Percentiles rank a stretch among this genome's conserved stretches.
Conservation (phyloP, 2,888 invertebrate species). For the Drosophila niveifrons region DNA sequence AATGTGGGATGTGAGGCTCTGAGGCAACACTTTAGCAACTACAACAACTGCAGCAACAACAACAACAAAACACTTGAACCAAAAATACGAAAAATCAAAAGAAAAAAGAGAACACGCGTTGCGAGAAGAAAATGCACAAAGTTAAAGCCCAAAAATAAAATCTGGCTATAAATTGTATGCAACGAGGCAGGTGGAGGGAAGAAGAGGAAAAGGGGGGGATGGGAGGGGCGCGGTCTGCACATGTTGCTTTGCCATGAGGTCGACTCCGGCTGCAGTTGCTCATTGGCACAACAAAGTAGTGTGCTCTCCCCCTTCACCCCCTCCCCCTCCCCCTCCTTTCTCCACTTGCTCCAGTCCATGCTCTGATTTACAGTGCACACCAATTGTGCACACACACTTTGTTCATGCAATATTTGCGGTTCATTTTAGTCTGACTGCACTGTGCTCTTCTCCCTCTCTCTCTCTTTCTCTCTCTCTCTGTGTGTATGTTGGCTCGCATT, state of each 20-base stretch:
- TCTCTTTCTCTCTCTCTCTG: neutral
- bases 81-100: slow-evolving; percentile 58
- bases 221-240: slow-evolving; percentile 54
- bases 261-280: slow-evolving; percentile 23
- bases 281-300: slow-evolving; percentile 39
- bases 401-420: neutral
- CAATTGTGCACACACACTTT: slow-evolving; percentile 12
- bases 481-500: slow-evolving; percentile 37
- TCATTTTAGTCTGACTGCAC: slow-evolving; percentile 15
- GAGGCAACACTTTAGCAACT: slow-evolving; percentile 53
- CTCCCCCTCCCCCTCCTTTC: neutral
- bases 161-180: slow-evolving; percentile 59
- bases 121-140: slow-evolving; percentile 59
- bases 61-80: slow-evolving; percentile 52
- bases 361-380: slow-evolving; percentile 42
- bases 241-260: slow-evolving; percentile 51
- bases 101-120: slow-evolving; percentile 49
- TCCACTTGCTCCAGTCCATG: neutral
- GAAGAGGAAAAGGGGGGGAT: slow-evolving; percentile 27
- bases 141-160: slow-evolving; percentile 61
- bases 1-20: neutral
- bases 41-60: slow-evolving; percentile 30
- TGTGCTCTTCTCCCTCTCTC: slow-evolving; percentile 2
- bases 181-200: slow-evolving; percentile 15
- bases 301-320: neutral